Conservation (phyloP, 1,140 invertebrate genomes). For the Meloidogyne hapla region DNA sequence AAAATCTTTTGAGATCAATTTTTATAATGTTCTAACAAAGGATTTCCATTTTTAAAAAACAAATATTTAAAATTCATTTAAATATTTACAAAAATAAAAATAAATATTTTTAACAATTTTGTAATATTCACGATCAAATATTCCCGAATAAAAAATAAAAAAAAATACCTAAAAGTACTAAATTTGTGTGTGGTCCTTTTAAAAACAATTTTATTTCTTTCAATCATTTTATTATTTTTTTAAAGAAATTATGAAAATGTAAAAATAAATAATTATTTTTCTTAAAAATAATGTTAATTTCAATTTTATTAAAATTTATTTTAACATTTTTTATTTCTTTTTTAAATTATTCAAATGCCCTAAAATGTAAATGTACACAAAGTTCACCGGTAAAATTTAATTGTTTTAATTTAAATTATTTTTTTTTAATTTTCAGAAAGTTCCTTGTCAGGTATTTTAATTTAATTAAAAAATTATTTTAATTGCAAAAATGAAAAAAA, state of each 20-base stretch:
- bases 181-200: background rate
- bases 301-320: conserved; percentile 11
- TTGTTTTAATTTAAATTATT: background rate
- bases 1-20: too few relatives aligned
- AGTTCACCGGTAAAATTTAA: conserved; percentile 6
- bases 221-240: background rate
- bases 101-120: too few relatives aligned
- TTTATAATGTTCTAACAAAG: too few relatives aligned
- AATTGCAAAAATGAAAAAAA: background rate
- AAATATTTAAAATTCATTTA: too few relatives aligned
- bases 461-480: conserved; percentile 10
- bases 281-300: background rate
- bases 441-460: conserved; percentile 36
- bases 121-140: too few relatives aligned
- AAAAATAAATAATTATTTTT: too few relatives aligned
- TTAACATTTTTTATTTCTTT: conserved; percentile 26
- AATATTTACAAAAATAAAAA: too few relatives aligned
- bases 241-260: background rate
- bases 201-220: background rate
- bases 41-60: too few relatives aligned
- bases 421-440: conserved; percentile 18
- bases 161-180: background rate
- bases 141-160: background rate
- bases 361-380: conserved; percentile 46
- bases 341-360: conserved; percentile 18